Evolutionary conservation across 2,888 invertebrate species (phyloP).

Genomic region (Timandra comae): DNA sequence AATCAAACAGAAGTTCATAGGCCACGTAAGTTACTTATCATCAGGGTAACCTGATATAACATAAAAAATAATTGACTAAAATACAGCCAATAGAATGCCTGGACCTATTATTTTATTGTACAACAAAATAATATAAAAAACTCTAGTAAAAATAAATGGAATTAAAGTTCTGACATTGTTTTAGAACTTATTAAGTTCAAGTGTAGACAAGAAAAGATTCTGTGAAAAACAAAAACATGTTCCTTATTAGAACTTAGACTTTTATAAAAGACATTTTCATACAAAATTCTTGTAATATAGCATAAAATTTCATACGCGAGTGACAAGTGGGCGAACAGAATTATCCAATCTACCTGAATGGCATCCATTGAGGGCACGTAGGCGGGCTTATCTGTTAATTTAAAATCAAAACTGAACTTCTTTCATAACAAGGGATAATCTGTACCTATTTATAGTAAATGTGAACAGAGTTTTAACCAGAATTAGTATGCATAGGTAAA

Average conservation of each 20-base stretch:
- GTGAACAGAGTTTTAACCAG: neutral
- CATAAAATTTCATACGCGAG: neutral
- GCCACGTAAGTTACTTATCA: too few species aligned
- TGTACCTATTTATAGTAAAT: neutral
- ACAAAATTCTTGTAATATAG: too few species aligned
- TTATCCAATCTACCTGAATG: conserved; percentile 8
- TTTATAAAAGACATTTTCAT: neutral
- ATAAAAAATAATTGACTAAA: too few species aligned
- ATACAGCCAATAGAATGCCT: too few species aligned
- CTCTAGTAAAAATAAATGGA: too few species aligned
- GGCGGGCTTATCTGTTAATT: conserved; percentile 1
- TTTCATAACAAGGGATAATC: neutral
- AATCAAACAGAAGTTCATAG: too few species aligned
- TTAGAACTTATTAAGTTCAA: too few species aligned
- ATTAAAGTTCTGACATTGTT: too few species aligned
- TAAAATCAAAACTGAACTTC: neutral
- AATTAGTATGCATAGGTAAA: neutral
- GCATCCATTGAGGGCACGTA: conserved; percentile 1
- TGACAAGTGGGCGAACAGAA: conserved; percentile 1
- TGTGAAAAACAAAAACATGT: neutral
- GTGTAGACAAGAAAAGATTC: neutral
- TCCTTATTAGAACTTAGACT: neutral
- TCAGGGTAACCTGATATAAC: too few species aligned
- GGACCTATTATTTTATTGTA: too few species aligned
- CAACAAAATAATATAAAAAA: too few species aligned